These are phyloP conservation scores for Salvator merianae DNA, from an alignment of 2,113 vertebrate species.

Conservation along the genomic window DNA sequence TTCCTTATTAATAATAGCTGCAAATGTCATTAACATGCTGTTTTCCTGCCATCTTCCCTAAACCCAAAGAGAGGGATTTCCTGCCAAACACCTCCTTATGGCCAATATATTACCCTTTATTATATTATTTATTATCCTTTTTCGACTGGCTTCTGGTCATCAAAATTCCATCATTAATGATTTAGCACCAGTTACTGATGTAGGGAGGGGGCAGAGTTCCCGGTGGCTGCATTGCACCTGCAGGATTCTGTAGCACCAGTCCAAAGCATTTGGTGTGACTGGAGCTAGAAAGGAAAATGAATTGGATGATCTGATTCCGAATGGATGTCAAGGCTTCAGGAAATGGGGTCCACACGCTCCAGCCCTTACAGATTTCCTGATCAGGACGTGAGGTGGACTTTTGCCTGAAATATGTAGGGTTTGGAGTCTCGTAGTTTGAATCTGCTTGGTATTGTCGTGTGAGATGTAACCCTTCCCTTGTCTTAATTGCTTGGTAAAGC, in stretches of 20 bases:
- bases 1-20: not conserved
- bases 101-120: not conserved
- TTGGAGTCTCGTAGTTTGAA: not conserved
- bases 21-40: conserved; percentile 6
- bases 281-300: not conserved
- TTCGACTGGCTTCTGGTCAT: not conserved
- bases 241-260: not conserved
- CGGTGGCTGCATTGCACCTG: too few relatives aligned
- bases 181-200: not conserved
- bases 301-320: not conserved
- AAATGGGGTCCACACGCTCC: not conserved
- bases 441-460: not conserved
- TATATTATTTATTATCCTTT: not conserved
- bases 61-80: too few relatives aligned
- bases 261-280: not conserved
- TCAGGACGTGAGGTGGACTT: not conserved
- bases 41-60: conserved; percentile 3
- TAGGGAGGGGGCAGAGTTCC: not conserved
- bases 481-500: not conserved
- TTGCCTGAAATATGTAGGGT: too few relatives aligned
- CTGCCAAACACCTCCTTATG: not conserved
- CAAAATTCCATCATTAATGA: not conserved
- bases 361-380: not conserved
- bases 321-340: too few relatives aligned
- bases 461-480: not conserved